These are phyloP conservation scores for Bombus terrestris DNA, from an alignment of 1,140 invertebrate species.

Conservation along the genomic window DNA sequence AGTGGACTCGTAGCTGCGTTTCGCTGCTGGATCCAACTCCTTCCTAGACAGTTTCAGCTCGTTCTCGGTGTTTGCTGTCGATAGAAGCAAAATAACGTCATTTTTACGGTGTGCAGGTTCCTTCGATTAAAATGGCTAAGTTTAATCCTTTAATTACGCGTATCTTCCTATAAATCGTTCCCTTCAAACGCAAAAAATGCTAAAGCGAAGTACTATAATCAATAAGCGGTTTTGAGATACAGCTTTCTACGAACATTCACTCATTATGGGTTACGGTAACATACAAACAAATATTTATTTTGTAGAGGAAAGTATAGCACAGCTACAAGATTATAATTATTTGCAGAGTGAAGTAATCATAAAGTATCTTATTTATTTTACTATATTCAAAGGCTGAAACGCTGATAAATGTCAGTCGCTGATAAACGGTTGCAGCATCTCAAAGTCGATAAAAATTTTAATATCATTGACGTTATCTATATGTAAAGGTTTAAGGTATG, in stretches of 20 bases:
- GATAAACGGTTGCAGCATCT: too few species aligned
- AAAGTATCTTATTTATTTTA: neutral
- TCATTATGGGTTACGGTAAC: too few species aligned
- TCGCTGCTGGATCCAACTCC: conserved; percentile 53
- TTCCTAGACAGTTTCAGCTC: conserved; percentile 51
- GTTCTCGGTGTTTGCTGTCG: conserved; percentile 65
- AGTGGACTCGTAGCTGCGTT: conserved; percentile 51
- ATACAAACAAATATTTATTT: too few species aligned
- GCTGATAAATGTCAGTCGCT: too few species aligned
- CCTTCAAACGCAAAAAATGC: too few species aligned
- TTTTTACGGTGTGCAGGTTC: neutral
- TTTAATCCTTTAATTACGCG: neutral
- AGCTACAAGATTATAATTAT: neutral
- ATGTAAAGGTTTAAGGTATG: too few species aligned
- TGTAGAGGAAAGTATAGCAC: too few species aligned
- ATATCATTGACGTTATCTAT: too few species aligned
- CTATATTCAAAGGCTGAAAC: too few species aligned
- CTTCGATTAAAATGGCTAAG: neutral
- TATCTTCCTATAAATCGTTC: too few species aligned
- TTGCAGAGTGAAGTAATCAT: neutral
- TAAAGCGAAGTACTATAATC: too few species aligned
- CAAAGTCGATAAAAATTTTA: too few species aligned
- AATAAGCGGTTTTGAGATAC: neutral
- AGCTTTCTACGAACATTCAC: neutral
- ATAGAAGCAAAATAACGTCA: neutral